Conservation (phyloP, 2,113 vertebrate species). For the Sander vitreus region DNA sequence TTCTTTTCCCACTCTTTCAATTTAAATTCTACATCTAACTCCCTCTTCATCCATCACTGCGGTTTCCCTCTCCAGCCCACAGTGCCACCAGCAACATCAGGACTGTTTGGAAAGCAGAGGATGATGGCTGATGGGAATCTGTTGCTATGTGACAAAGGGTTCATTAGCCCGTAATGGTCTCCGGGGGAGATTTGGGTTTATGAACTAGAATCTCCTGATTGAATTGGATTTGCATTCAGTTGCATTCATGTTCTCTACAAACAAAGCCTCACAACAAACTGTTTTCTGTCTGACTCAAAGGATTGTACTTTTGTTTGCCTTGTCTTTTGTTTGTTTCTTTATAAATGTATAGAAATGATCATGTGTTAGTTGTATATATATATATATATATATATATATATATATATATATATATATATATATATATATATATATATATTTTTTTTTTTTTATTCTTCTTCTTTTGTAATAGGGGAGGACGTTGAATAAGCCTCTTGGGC, state of each 20-base stretch:
- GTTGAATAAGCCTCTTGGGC: too few relatives aligned
- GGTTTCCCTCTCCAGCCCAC: neutral
- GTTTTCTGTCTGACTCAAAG: too few relatives aligned
- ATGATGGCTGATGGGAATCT: neutral
- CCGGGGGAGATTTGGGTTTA: neutral
- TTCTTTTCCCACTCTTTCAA: neutral
- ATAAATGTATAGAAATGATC: too few relatives aligned
- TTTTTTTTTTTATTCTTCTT: too few relatives aligned
- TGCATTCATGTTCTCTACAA: neutral
- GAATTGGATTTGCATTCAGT: conserved; percentile 2
- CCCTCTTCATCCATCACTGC: neutral
- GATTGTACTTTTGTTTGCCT: too few relatives aligned
- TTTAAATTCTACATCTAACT: neutral
- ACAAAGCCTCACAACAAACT: neutral
- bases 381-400: too few relatives aligned
- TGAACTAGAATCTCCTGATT: conserved; percentile 4
- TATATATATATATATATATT: too few relatives aligned
- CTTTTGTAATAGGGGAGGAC: too few relatives aligned
- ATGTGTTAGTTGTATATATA: too few relatives aligned
- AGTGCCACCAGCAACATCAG: neutral
- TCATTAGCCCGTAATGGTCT: neutral
- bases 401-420: too few relatives aligned
- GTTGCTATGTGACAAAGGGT: neutral
- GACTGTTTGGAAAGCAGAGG: too few relatives aligned
- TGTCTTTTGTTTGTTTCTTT: too few relatives aligned